Conservation (phyloP, 2,888 invertebrate species). For the Cyclophora punctaria region DNA sequence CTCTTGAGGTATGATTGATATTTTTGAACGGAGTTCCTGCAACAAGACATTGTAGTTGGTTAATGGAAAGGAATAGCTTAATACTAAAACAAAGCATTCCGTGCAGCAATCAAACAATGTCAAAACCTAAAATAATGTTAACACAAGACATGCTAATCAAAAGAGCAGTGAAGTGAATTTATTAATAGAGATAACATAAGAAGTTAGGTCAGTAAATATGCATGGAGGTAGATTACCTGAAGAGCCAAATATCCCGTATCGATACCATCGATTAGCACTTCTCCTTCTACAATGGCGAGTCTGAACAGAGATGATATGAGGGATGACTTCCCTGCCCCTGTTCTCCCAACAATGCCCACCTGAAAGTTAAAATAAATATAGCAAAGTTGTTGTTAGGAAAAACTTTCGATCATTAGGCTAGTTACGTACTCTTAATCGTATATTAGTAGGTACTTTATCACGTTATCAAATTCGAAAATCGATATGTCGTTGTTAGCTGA, state of each 20-base stretch:
- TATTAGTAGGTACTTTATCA: too few relatives aligned
- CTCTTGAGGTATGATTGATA: constrained; percentile 86
- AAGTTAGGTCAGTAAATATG: background rate
- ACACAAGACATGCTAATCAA: too few relatives aligned
- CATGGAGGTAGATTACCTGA: constrained; percentile 28
- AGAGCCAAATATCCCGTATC: constrained; percentile 54
- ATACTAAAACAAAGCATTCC: too few relatives aligned
- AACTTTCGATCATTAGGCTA: too few relatives aligned
- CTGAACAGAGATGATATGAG: constrained; percentile 86
- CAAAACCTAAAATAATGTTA: too few relatives aligned
- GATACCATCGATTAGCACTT: constrained; percentile 82
- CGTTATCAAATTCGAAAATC: too few relatives aligned
- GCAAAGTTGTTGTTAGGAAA: background rate
- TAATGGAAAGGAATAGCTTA: background rate
- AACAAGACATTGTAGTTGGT: constrained; percentile 19
- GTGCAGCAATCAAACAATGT: too few relatives aligned
- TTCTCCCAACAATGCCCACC: constrained; percentile 88
- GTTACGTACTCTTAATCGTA: too few relatives aligned
- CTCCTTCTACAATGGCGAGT: constrained; percentile 81
- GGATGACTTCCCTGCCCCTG: constrained; percentile 89
- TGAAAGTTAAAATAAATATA: constrained; percentile 31
- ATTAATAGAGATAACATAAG: background rate
- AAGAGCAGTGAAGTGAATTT: too few relatives aligned
- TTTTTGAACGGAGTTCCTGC: constrained; percentile 77
- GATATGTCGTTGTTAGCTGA: too few relatives aligned